Evolutionary conservation across 1,140 invertebrate species (phyloP).

Genomic region (Zaprionus tsacasi): DNA sequence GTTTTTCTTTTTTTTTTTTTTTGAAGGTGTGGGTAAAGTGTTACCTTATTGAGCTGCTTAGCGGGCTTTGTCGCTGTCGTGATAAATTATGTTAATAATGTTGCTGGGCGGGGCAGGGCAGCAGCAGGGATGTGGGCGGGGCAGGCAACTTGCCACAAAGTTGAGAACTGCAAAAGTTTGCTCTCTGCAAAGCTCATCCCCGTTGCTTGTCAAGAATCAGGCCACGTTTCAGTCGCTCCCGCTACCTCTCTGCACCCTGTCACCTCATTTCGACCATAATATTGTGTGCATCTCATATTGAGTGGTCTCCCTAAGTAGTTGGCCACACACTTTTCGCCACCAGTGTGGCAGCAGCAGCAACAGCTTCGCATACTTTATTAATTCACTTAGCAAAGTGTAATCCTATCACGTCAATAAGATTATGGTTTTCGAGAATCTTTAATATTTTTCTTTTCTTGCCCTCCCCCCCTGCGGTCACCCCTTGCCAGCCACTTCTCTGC

Average conservation of each 20-base stretch:
- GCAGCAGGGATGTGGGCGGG: background rate
- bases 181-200: slow-evolving; percentile 57
- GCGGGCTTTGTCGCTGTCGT: slow-evolving; percentile 67
- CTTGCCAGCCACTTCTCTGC: slow-evolving; percentile 35
- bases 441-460: slow-evolving; percentile 71
- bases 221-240: slow-evolving; percentile 45
- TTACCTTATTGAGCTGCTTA: slow-evolving; percentile 73
- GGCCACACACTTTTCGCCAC: slow-evolving; percentile 42
- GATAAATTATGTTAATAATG: slow-evolving; percentile 82
- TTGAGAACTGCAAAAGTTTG: slow-evolving; percentile 66
- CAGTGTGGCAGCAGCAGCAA: slow-evolving; percentile 10
- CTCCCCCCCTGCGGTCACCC: background rate
- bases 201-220: slow-evolving; percentile 67
- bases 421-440: slow-evolving; percentile 82
- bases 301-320: slow-evolving; percentile 74
- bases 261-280: slow-evolving; percentile 68
- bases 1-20: slow-evolving; percentile 14
- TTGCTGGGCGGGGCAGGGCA: slow-evolving; percentile 30
- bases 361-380: slow-evolving; percentile 72
- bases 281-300: slow-evolving; percentile 77
- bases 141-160: slow-evolving; percentile 61
- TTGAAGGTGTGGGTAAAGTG: slow-evolving; percentile 52
- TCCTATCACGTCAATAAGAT: slow-evolving; percentile 84
- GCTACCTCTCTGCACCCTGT: slow-evolving; percentile 32
- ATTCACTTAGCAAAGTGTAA: slow-evolving; percentile 84